Base-by-base conservation (phyloP, 1,140 invertebrate species). In the Heliconius melpomene region DNA sequence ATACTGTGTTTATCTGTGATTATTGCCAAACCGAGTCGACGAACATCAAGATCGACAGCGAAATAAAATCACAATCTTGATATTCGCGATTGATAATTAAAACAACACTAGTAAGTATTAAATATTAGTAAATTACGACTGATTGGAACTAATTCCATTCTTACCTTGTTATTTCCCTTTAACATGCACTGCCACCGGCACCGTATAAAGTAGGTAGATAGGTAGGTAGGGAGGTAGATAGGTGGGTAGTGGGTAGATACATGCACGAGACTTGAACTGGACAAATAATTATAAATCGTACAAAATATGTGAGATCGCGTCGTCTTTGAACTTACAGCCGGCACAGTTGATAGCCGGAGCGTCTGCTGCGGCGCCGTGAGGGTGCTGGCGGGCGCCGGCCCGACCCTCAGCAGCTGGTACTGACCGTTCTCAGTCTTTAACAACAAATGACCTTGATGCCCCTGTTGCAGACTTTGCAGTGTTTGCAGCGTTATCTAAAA, bases 371-470 rank as follows among this genome's bases (percentile, higher is more conserved):
- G 95, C 83, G 96, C 95, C 81, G 96, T 95, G 72, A 96, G 94
- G 81, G 95, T 95, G 85, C 93, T 92, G 78, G 96, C 92, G 16
- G 96, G 95, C n/a, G 96, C 96, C 77, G 97, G 97, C 80, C 97
- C 97, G 83, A 98, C 97, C 92, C 98, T 96, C 83, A 99, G 95
- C 86, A 99, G 95, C 94, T 99, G 98, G 94, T 97, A 98, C 90
- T 98, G 98, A 83, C 98, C 98, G 96, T 98, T 98, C 95, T 99
- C 98, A 90, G 98, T 99, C 95, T 99, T 98, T 88, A 99, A 95
- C 84, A 99, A 95, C 87, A 99, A 95, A 95, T 98, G 97, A 87
- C 97, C 97, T 92, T 96, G 98, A 94, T 97, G 97, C 91, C 97
- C 98, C 88, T 96, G 96, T 95, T 96, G 97, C 86, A 97, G 96